Evolutionary conservation across 2,888 invertebrate genomes (phyloP).

Genomic region (Macropis europaea): DNA sequence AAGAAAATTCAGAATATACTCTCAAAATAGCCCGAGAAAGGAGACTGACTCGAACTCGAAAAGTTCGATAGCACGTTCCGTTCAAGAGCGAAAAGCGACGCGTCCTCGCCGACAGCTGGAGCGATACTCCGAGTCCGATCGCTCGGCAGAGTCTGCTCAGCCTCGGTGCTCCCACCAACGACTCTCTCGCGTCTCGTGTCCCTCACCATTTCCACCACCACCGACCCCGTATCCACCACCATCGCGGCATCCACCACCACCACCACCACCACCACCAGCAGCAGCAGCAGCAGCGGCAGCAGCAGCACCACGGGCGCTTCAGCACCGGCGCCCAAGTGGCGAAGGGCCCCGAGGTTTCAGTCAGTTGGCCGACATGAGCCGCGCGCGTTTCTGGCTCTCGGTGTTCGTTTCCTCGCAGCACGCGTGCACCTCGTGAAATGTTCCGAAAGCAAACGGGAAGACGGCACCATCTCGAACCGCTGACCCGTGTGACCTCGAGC

Average conservation of each 20-base stretch:
- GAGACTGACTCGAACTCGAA: too few relatives aligned
- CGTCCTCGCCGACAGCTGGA: constrained; percentile 35
- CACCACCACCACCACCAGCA: constrained; percentile 33
- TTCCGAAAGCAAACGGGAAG: background rate
- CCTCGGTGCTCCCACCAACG: constrained; percentile 50
- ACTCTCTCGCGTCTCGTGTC: constrained; percentile 39
- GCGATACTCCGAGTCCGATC: constrained; percentile 46
- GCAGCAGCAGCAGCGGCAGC: constrained; percentile 25
- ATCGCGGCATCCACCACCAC: constrained; percentile 32
- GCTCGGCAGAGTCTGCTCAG: background rate
- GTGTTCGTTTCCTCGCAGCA: constrained; percentile 30
- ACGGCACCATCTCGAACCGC: too few relatives aligned
- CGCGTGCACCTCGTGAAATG: constrained; percentile 9
- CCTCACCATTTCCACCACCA: constrained; percentile 40
- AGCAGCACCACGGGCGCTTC: constrained; percentile 34
- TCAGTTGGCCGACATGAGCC: constrained; percentile 76
- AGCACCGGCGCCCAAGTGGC: constrained; percentile 70
- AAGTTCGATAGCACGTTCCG: too few relatives aligned
- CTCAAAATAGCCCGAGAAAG: background rate
- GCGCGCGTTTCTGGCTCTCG: constrained; percentile 66
- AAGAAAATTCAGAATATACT: too few relatives aligned
- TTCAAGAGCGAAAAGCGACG: constrained; percentile 10
- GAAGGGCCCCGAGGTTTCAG: constrained; percentile 69
- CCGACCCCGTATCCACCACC: constrained; percentile 39
- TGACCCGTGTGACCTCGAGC: background rate